Evolutionary conservation across 2,113 vertebrate genomes (phyloP).

Genomic region (Notiomystis cincta): DNA sequence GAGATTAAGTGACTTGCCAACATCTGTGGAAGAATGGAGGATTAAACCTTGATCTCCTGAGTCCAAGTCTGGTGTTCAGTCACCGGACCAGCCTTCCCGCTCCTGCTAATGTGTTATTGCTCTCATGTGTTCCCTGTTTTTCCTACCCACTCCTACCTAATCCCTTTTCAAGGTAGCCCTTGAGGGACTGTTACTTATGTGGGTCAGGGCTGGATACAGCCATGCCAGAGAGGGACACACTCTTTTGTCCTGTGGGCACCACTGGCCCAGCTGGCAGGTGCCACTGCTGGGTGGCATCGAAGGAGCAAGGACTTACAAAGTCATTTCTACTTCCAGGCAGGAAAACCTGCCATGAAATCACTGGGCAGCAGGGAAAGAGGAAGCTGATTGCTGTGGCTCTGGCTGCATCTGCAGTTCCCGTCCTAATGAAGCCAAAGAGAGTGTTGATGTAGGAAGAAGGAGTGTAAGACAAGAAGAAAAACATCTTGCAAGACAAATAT

Average conservation of each 20-base stretch:
- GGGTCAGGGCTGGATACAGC: conserved; percentile 22
- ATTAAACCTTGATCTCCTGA: conserved; percentile 66
- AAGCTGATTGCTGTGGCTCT: background rate
- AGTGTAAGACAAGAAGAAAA: background rate
- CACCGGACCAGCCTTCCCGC: conserved; percentile 18
- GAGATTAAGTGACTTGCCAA: conserved; percentile 68
- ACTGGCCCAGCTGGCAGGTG: background rate
- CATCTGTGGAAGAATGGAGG: conserved; percentile 61
- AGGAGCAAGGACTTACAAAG: conserved; percentile 53
- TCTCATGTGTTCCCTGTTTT: conserved; percentile 22
- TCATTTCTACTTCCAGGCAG: background rate
- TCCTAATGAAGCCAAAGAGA: rapidly evolving
- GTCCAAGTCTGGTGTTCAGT: conserved; percentile 52
- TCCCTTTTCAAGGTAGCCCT: conserved; percentile 49
- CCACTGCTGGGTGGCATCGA: background rate
- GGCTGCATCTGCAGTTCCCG: background rate
- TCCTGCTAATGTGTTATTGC: conserved; percentile 27
- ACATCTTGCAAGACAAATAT: background rate
- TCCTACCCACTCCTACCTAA: conserved; percentile 34
- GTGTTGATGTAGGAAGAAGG: rapidly evolving
- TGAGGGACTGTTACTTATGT: conserved; percentile 7
- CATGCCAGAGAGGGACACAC: background rate
- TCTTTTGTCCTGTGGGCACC: background rate
- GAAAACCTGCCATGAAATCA: background rate
- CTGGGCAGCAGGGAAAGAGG: background rate